Base-by-base conservation (phyloP, 2,113 vertebrate species). In the Prionailurus bengalensis region DNA sequence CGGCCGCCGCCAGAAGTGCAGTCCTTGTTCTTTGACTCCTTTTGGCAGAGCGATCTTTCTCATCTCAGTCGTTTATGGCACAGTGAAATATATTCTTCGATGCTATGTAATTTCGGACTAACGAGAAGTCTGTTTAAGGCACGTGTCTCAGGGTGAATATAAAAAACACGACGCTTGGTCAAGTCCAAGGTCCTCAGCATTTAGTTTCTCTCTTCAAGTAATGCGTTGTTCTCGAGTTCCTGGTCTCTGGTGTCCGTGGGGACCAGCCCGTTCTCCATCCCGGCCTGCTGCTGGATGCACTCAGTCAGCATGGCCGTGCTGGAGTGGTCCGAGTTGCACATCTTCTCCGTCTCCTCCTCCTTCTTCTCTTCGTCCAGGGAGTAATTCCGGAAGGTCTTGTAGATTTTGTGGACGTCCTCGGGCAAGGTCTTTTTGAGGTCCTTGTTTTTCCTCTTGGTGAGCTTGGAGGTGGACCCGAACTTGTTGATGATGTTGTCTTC, bases 401-500 rank as follows among this genome's bases (percentile, higher is more conserved):
- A 99, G 66, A 99, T 99, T 96, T 99, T 99, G 85, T 99, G 98
- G 6, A 98, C 98, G 11, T 99, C 99, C 90, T 99, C 99, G 0
- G 99, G 98, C 89, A 99, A 99, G 97, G 99, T 99, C 98, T 99
- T 99, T 98, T 99, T 99, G 91, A 99, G 97, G 39, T 99, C 99
- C 23, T 99, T 99, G 99, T 99, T 99, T 99, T 99, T 99, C 94
- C 99, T 99, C 96, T 99, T 99, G 89, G 99, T 99, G 98, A 99
- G 98, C 96, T 98, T 99, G 94, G 99, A 99, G 4, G 99, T 99
- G 0, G 99, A 99, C 36, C 99, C 99, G 1, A 99, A 99, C 91
- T 99, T 99, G 98, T 99, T 99, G 97, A 99, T 99, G 98, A 99
- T 99, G 97, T 99, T 99, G 94, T 99, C 99, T 97, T 99, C 99